phyloP scores from a whole-genome alignment of 2,888 invertebrate species.

The Trissoscelio sp. region DNA sequence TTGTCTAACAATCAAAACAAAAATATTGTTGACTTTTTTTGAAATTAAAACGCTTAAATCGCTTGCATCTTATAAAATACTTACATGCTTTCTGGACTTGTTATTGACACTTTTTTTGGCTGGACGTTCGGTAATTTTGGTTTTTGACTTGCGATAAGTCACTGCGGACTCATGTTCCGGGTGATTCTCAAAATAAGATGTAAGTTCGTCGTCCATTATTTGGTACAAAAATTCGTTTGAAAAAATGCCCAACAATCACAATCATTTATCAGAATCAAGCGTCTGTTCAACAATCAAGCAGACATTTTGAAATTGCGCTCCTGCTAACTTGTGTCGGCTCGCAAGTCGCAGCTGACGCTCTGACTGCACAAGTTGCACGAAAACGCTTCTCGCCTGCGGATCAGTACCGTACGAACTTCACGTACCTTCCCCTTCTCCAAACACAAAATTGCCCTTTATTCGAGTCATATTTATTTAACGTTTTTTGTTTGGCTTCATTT shows the following conservation, averaged over 20 bases:
- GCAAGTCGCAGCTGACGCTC: slow-evolving; percentile 22
- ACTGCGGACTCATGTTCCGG: not conserved
- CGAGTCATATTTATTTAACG: too few relatives aligned
- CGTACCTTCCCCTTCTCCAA: not conserved
- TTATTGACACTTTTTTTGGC: too few relatives aligned
- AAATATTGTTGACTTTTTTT: too few relatives aligned
- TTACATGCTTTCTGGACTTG: too few relatives aligned
- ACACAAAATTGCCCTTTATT: not conserved
- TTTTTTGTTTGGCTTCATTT: too few relatives aligned
- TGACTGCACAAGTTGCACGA: not conserved
- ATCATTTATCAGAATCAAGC: slow-evolving; percentile 7
- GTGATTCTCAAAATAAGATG: not conserved
- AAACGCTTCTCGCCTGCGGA: not conserved
- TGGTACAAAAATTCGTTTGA: not conserved
- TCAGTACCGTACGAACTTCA: not conserved
- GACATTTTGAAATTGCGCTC: slow-evolving; percentile 33
- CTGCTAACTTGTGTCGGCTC: too few relatives aligned
- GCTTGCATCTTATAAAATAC: too few relatives aligned
- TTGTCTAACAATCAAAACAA: too few relatives aligned
- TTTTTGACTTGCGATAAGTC: not conserved
- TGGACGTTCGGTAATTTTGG: not conserved
- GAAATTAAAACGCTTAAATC: too few relatives aligned
- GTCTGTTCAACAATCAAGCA: slow-evolving; percentile 3
- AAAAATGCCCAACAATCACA: not conserved
- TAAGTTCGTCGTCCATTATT: slow-evolving; percentile 19